phyloP scores from a whole-genome alignment of 1,140 invertebrate genomes.

The Pseudoatta argentina region DNA sequence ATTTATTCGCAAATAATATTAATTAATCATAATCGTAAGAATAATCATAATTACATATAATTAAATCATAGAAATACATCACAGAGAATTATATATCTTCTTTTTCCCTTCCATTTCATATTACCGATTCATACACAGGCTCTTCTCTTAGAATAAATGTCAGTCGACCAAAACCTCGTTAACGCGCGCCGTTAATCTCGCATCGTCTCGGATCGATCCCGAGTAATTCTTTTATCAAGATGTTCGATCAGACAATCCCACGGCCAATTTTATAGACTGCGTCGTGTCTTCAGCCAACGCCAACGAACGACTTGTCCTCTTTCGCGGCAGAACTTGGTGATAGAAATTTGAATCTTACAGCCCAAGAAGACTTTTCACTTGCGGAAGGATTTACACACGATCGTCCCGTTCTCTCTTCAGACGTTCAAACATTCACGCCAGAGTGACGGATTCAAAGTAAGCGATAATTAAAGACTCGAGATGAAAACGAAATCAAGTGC shows the following conservation, averaged over 20 bases:
- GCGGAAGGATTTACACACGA: conserved; percentile 29
- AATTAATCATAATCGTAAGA: conserved; percentile 66
- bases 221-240: conserved; percentile 17
- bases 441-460: conserved; percentile 26
- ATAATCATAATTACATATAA: conserved; percentile 65
- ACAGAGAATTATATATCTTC: conserved; percentile 75
- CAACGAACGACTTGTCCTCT: conserved; percentile 10
- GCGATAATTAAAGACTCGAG: conserved; percentile 23
- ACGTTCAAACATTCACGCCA: neutral
- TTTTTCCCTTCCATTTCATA: conserved; percentile 16
- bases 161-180: conserved; percentile 27
- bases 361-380: conserved; percentile 23
- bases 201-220: conserved; percentile 10
- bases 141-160: conserved; percentile 43
- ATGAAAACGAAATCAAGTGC: conserved; percentile 11
- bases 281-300: neutral
- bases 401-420: conserved; percentile 2
- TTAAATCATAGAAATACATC: conserved; percentile 74
- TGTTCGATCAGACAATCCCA: conserved; percentile 22
- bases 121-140: conserved; percentile 39
- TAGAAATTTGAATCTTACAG: conserved; percentile 29
- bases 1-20: conserved; percentile 64
- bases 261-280: conserved; percentile 22
- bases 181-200: conserved; percentile 15
- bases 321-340: conserved; percentile 6